Evolutionary conservation across 2,888 invertebrate species (phyloP).

Genomic region (Liposcelis brunnea): DNA sequence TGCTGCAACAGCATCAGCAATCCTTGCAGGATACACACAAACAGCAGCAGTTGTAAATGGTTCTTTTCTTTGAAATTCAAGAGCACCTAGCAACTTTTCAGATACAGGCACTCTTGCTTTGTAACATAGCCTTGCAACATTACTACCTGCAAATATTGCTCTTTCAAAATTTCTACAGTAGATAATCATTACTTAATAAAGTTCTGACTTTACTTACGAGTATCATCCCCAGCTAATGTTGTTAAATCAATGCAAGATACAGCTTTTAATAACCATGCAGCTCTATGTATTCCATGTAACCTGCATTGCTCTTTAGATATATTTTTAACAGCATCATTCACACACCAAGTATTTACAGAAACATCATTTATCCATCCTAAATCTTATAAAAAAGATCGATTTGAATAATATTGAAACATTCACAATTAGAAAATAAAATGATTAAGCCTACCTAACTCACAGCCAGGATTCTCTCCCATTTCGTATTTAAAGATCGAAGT

Average conservation of each 20-base stretch:
- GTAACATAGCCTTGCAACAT: conserved; percentile 62
- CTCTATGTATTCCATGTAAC: conserved; percentile 32
- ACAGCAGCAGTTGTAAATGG: conserved; percentile 61
- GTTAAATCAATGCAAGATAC: conserved; percentile 83
- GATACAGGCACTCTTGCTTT: conserved; percentile 38
- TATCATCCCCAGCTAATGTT: conserved; percentile 72
- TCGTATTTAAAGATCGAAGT: too few relatives aligned
- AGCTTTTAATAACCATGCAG: conserved; percentile 64
- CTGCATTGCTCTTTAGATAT: conserved; percentile 18
- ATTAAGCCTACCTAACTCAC: too few relatives aligned
- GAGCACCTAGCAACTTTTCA: conserved; percentile 18
- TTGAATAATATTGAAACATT: too few relatives aligned
- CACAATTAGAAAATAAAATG: too few relatives aligned
- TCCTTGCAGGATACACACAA: conserved; percentile 85
- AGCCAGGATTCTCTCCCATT: too few relatives aligned
- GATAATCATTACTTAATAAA: neutral
- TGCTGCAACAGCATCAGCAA: conserved; percentile 47
- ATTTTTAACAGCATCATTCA: conserved; percentile 11
- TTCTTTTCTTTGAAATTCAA: conserved; percentile 26
- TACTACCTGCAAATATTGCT: conserved; percentile 28
- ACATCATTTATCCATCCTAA: too few relatives aligned
- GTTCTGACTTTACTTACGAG: conserved; percentile 22
- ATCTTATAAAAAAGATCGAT: too few relatives aligned
- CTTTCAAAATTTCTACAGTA: neutral
- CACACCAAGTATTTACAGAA: neutral